These are phyloP conservation scores for Nothoprocta perdicaria DNA, from an alignment of 2,113 vertebrate species.

Conservation along the genomic window DNA sequence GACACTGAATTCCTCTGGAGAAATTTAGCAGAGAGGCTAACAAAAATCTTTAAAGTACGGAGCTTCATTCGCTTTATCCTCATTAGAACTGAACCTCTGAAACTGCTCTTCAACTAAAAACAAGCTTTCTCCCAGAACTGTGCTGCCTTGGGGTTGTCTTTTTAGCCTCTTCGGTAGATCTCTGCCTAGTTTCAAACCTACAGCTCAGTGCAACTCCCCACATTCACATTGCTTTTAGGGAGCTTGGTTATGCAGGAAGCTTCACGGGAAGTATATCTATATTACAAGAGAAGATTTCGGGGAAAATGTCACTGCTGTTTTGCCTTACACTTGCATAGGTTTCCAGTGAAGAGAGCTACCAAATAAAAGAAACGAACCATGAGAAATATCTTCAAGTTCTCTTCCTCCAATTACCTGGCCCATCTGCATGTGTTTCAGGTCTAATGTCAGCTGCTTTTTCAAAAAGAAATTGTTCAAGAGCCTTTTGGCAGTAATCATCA, in stretches of 20 bases:
- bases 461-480: background rate
- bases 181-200: background rate
- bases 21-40: constrained; percentile 50
- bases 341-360: background rate
- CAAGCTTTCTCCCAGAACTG: background rate
- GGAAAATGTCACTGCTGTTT: background rate
- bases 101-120: constrained; percentile 25
- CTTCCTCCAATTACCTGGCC: background rate
- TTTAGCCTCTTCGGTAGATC: background rate
- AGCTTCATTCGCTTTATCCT: constrained; percentile 48
- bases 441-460: background rate
- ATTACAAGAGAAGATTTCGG: background rate
- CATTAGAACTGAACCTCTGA: constrained; percentile 41
- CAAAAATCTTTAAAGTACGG: constrained; percentile 58
- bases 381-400: background rate
- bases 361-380: background rate
- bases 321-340: background rate
- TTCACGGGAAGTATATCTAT: background rate
- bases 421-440: background rate
- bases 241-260: background rate
- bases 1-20: constrained; percentile 45
- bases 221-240: background rate
- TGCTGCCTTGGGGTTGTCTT: background rate
- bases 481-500: background rate
- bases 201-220: background rate